phyloP scores from a whole-genome alignment of 2,797 vertebrate genomes.

The Cynodonichthys magdalenae region DNA sequence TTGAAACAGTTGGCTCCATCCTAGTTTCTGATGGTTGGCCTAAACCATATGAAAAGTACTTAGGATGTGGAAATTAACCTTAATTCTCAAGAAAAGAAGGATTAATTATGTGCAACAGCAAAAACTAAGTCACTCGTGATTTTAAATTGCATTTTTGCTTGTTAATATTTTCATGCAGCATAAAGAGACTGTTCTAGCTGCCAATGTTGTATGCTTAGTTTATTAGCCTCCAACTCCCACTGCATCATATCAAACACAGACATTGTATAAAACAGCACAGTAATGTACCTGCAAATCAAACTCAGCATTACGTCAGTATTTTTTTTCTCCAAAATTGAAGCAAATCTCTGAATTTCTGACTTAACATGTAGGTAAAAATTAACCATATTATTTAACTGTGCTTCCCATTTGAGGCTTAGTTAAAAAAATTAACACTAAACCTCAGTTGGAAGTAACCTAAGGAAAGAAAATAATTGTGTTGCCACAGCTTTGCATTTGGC shows the following conservation, averaged over 20 bases:
- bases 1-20: slow-evolving; percentile 6
- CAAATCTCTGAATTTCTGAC: no score
- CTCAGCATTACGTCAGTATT: no score
- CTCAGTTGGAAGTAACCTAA: neutral
- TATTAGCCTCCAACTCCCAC: neutral
- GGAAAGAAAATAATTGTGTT: neutral
- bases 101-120: neutral
- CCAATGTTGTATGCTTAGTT: no score
- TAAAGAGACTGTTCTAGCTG: no score
- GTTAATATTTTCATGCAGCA: no score
- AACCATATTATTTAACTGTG: no score
- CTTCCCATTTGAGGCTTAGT: no score
- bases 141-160: no score
- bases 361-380: no score
- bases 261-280: neutral
- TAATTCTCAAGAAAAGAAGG: neutral
- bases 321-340: no score
- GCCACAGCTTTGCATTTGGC: slow-evolving; percentile 13
- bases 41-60: slow-evolving; percentile 15
- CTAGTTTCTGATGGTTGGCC: neutral
- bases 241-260: neutral
- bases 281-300: no score
- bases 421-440: neutral
- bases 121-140: no score
- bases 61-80: slow-evolving; percentile 10